Base-by-base conservation (phyloP, 1,140 invertebrate species). In the Pogonomyrmex barbatus region DNA sequence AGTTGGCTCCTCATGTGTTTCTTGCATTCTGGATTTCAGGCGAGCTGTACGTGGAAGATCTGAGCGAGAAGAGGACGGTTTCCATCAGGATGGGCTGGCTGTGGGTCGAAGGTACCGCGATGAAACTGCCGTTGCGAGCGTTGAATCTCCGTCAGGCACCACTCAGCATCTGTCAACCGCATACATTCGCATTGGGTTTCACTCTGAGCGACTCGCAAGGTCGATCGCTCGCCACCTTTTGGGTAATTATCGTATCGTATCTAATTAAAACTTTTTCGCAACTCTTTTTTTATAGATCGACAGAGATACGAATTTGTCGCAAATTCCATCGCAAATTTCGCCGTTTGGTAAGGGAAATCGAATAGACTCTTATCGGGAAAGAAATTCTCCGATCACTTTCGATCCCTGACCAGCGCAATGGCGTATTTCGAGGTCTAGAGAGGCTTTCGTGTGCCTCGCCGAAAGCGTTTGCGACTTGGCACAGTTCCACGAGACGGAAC, bases 71-170 rank as follows among this genome's bases (percentile, higher is more conserved):
- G 39, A 91, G 93, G 85, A 93, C 92, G 63, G 94, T 95, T 50
- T 93, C 92, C 83, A 94, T 95, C 88, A 92, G 94, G 76, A 95
- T 95, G 94, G 94, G 94, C 50, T 95, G 93, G 93, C 89, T 95
- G 36, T 95, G 94, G 94, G 94, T 95, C 62, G 94, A 94, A 76
- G 93, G 93, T 65, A 93, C 93, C 17, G 92, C 93, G 58, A 94
- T 94, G 93, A 92, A 94, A 45, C 86, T 96, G 56, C 93, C 95
- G 2, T 85, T 96, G 85, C 94, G 95, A 86, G 94, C 95, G 62
- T 93, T 96, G 76, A 96, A 96, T 90, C 93, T 96, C 24, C 94
- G 94, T 77, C 95, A 95, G 86, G 95, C 95, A 62, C 83, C 91
- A 56, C 90, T 93, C 33, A 94, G 91, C 50, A 91, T 94, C 56